Base-by-base conservation (phyloP, 2,888 invertebrate genomes). In the Molanna angustata region DNA sequence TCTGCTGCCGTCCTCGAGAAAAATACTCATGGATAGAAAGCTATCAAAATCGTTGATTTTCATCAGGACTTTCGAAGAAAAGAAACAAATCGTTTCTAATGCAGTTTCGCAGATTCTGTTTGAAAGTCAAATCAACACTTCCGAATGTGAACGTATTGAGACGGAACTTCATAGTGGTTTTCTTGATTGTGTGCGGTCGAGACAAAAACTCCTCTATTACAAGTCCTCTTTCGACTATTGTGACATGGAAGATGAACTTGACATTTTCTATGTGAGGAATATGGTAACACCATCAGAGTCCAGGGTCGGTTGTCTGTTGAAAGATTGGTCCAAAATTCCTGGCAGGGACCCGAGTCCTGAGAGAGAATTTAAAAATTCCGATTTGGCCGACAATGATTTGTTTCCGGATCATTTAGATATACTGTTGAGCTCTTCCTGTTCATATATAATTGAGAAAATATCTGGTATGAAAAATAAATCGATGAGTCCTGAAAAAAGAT, bases 321-420 rank as follows among this genome's bases (percentile, higher is more conserved):
- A 73, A 67, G 73, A 82, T 62, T 85, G 84, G 82, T 66, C 70
- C 18, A 63, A 70, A 41, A 85, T 86, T 62, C 81, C 82, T 3
- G 85, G 86, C 0, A 71, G 86, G 52, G 83, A 83, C 43, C 61
- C 64, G 9, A 80, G 83, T 47, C 85, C 85, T 1, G 59, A 62
- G 21, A 53, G 61, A 53, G 57, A 55, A 52, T 57, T 66, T 41
- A 35, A 53, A 40, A 55, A 46, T 19, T 59, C 69, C 58, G 64
- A 68, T 57, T 67, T 75, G 43, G 67, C 65, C 62, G 67, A 71
- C 13, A 32, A 31, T 58, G 66, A 70, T 43, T 61, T 68, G 52
- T 73, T 65, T 59, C 66, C 72, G 56, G 64, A 69, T 54, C 71
- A 76, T 57, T 56, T 76, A 42, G 71, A 74, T 61, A 54, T 63